Base-by-base conservation (phyloP, 1,140 invertebrate species). In the Teleopsis dalmanni region DNA sequence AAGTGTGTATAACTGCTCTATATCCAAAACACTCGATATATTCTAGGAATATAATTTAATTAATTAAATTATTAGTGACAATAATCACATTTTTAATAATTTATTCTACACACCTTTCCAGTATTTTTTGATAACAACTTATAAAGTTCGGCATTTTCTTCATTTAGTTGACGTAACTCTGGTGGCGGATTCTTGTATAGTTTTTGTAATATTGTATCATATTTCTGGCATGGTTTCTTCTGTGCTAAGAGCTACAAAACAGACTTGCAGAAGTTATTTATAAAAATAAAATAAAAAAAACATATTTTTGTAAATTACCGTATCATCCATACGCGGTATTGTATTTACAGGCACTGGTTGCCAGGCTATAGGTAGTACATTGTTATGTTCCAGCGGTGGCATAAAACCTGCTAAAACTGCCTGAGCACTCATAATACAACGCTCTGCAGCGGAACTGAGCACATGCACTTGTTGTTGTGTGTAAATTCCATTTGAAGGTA, bases 271-370 rank as follows among this genome's bases (percentile, higher is more conserved):
- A 36, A 27, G 47, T 45, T 25, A 11, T 8, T 41, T 47, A 21
- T 27, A 37, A 19, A 16, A 22, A 18, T 55, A 34, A 38, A 33
- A 43, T 29, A 9, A 25, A 16, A 33, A 41, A 33, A 48, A 36
- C 8, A 11, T 8, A 14, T 43, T 34, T 41, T 3, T 42, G 34
- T 47, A 14, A 18, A 26, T 72, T 76, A 90, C 87, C 65, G 81
- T 80, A 67, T 91, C 87, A 29, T 80, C 56, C 19, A 75, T 53
- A 40, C 75, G 77, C 0, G 86, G 82, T 33, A 81, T 68, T 5
- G 84, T 82, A 69, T 90, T 85, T 13, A 95, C 81, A 2, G 91
- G 87, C 57, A 95, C 82, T 0, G 92, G 92, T 57, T 89, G 87
- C 92, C 92, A 96, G 1, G 71, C 59, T 35, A 95, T 72, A 0